phyloP scores from a whole-genome alignment of 1,140 invertebrate genomes.

The Scaptomyza hsui region DNA sequence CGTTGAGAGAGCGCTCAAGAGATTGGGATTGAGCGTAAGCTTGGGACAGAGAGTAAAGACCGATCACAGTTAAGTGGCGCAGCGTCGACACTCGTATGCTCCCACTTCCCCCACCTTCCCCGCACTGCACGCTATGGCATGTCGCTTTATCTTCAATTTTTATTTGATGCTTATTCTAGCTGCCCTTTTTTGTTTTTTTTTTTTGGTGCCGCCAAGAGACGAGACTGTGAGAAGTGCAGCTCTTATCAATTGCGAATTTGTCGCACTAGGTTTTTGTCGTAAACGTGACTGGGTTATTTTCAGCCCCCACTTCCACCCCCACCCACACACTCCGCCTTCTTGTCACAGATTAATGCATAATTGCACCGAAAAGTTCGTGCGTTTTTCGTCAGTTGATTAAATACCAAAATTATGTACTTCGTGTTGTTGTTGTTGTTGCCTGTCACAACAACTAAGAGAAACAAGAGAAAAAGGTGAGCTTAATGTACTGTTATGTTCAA shows the following conservation, averaged over 20 bases:
- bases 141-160: slow-evolving; percentile 45
- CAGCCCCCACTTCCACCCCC: neutral
- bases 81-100: slow-evolving; percentile 7
- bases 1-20: neutral
- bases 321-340: neutral
- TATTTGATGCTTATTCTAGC: slow-evolving; percentile 44
- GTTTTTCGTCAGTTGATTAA: slow-evolving; percentile 43
- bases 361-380: slow-evolving; percentile 44
- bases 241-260: slow-evolving; percentile 61
- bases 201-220: slow-evolving; percentile 33
- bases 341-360: slow-evolving; percentile 12
- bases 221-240: neutral
- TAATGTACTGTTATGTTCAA: slow-evolving; percentile 35
- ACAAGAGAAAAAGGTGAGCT: slow-evolving; percentile 28
- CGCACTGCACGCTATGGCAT: neutral
- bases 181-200: slow-evolving; percentile 42
- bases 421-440: no score
- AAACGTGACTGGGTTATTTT: slow-evolving; percentile 41
- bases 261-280: slow-evolving; percentile 30
- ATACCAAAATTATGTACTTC: slow-evolving; percentile 43
- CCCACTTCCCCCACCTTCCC: neutral
- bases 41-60: slow-evolving; percentile 28
- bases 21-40: neutral
- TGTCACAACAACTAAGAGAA: neutral
- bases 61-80: slow-evolving; percentile 30